A percentile compares a stretch with the other conserved stretches of the same genome.
Evolutionary conservation across 1,140 invertebrate genomes (phyloP).

Genomic region (Schlechtendalia chinensis): DNA sequence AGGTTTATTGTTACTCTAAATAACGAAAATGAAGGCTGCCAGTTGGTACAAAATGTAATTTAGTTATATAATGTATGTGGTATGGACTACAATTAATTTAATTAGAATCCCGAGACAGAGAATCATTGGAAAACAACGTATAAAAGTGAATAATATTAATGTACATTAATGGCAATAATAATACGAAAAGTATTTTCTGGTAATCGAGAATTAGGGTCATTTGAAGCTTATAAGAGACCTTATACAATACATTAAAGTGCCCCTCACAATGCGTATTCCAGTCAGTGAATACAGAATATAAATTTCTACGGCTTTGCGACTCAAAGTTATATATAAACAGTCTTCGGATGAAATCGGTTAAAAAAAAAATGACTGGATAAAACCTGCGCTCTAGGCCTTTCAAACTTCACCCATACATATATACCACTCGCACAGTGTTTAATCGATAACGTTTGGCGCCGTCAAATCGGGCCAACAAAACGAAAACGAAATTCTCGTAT

Average conservation of each 20-base stretch:
- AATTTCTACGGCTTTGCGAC: conserved; percentile 8
- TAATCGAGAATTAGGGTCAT: conserved; percentile 27
- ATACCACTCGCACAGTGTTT: background rate
- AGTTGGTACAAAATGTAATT: too few species aligned
- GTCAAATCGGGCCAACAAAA: background rate
- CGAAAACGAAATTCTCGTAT: background rate
- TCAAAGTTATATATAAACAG: background rate
- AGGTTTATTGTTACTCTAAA: too few species aligned
- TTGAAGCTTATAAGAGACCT: conserved; percentile 11
- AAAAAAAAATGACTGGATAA: background rate
- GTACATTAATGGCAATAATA: conserved; percentile 40
- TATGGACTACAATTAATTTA: too few species aligned
- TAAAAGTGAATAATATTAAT: too few species aligned
- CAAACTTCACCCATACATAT: too few species aligned
- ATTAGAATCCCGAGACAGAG: too few species aligned
- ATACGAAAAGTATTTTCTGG: background rate
- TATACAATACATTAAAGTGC: background rate
- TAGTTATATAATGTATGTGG: too few species aligned
- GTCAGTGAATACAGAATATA: background rate
- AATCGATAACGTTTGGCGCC: conserved; percentile 23
- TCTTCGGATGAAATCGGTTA: background rate
- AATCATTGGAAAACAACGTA: too few species aligned
- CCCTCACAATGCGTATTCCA: background rate
- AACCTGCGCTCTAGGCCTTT: background rate
- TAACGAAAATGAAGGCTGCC: too few species aligned